Base-by-base conservation (phyloP, 2,797 vertebrate species). In the Chelonia mydas region DNA sequence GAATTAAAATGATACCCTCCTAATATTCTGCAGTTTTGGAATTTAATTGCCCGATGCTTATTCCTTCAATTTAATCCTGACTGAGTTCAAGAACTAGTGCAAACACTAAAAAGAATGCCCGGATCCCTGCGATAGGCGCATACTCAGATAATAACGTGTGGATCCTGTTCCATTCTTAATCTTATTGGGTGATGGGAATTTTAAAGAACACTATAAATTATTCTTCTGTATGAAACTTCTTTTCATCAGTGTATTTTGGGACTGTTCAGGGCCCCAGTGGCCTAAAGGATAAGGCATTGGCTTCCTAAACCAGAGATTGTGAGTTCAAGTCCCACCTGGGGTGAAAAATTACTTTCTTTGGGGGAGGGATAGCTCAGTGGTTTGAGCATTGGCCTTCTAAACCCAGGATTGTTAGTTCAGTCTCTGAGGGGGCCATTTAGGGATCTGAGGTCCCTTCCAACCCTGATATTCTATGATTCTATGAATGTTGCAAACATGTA, bases 91-190 rank as follows among this genome's bases (percentile, higher is more conserved):
- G 8, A 59, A 49, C 6, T 72, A 54, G 37, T 53, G 55, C 57
- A 89, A 89, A 84, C 50, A 50, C 16, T 90, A 5, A 65, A 81
- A 51, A 37, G 41, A 47, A 7, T 55, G 65, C 86, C 72, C 31
- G 33, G 92, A 76, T 84, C 11, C 72, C 76, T 90, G 33, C 91
- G 89, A 54, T 51, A 83, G 61, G 25, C 81, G 41, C 1, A 0
- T 89, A 83, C 91, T 78, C 25, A 50, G 41, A 81, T 93, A 91
- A 86, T 90, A 88, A 83, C 59, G 16, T 49, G 33, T 54, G 37
- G 55, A 53, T 92, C 90, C 92, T 84, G 90, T 83, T 87, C 49
- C 1, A 3, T 78, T 84, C 33, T 86, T 92, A 53, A 91, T 96
- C 84, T 86, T 81, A 13, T 15, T 50, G 27, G 31, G 61, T 89